These are phyloP conservation scores for Rhynchotus rufescens DNA, from an alignment of 2,797 vertebrate genomes.

Conservation along the genomic window DNA sequence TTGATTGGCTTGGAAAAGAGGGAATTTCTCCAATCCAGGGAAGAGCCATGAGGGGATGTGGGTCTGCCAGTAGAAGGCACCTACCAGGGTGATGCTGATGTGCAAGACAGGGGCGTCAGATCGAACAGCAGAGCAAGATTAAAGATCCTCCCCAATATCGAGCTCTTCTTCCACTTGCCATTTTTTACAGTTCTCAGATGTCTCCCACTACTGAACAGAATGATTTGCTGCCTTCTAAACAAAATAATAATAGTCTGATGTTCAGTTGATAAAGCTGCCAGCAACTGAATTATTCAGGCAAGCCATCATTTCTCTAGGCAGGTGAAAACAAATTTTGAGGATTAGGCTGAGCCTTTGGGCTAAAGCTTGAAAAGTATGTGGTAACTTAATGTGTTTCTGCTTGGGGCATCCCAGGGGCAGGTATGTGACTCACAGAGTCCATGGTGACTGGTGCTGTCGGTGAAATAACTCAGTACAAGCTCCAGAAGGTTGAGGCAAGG, in stretches of 20 bases:
- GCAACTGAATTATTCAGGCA: conserved; percentile 33
- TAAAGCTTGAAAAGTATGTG: neutral
- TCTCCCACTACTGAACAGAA: neutral
- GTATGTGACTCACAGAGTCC: neutral
- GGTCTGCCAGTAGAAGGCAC: neutral
- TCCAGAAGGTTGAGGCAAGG: neutral
- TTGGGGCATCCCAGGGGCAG: fast-evolving
- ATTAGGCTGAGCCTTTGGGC: neutral
- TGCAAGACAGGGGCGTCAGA: neutral
- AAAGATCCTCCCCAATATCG: neutral
- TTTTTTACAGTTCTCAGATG: conserved; percentile 4
- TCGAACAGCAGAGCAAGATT: neutral
- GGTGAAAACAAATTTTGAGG: conserved; percentile 9
- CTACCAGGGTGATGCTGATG: neutral
- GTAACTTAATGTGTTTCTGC: neutral
- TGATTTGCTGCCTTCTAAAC: conserved; percentile 33
- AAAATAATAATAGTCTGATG: conserved; percentile 6
- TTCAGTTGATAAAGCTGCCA: conserved; percentile 41
- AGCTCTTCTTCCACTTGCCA: neutral
- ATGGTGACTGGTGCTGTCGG: too few species aligned
- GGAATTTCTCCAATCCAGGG: conserved; percentile 8
- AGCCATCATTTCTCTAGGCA: conserved; percentile 24
- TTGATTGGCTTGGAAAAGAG: conserved; percentile 56
- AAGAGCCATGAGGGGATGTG: neutral
- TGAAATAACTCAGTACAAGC: neutral